Evolutionary conservation across 1,140 invertebrate genomes (phyloP), one percentile per base, ranked within the genome.

Genomic region (Orchestia grillus): DNA sequence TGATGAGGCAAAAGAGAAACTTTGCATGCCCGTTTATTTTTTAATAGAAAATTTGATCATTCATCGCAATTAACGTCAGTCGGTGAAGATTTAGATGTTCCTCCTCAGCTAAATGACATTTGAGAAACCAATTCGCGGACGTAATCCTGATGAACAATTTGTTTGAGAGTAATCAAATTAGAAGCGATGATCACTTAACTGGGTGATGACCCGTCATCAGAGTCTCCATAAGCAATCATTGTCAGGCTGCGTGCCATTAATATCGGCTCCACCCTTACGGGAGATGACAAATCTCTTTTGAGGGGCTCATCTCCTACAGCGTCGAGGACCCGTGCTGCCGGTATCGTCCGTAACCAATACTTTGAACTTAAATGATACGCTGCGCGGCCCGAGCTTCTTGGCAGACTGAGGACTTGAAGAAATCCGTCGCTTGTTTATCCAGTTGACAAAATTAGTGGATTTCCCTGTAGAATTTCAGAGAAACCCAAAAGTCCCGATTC

Each of bases 221-320:
- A 16, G 44, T 94, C 92, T 94, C 47, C 92, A 94, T 94, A 94
- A 94, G 92, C 92, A 94, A 94, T 94, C 92, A 94, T 94, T 94
- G 92, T 94, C 92, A 94, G 92, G 44, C 41, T 94, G 44, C 8
- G 43, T 44, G 44, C 92, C 92, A 94, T 94, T 94, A 94, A 94
- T 94, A 94, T 94, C 36, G 44, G 44, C 44, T 94, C 92, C 92
- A 47, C 92, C 92, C 92, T 94, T 94, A 94, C 92, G 44, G 92
- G 92, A 94, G 92, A 94, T 94, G 92, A 94, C 92, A 94, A 94
- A 94, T 94, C 92, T 94, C 92, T 94, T 94, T 94, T 94, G 92
- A 40, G 88, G 19, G 16, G 43, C 44, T 94, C 44, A n/a, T 47
- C 92, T 47, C 44, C 8, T 6, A 0, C 11, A 15, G 90, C 44